phyloP scores from a whole-genome alignment of 2,113 vertebrate species.

The Mobula hypostoma region DNA sequence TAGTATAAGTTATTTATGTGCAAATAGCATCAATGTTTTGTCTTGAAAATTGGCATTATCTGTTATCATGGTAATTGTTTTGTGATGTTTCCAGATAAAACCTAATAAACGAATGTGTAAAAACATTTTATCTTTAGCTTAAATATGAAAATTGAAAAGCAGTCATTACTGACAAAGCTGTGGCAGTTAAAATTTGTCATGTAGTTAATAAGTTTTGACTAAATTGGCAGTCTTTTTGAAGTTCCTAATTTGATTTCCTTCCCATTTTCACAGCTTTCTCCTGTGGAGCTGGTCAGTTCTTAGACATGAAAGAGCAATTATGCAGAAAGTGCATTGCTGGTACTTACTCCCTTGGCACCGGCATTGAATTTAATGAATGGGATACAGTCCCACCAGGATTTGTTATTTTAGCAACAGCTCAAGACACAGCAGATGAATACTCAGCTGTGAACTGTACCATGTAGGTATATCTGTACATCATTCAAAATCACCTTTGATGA shows the following conservation, averaged over 20 bases:
- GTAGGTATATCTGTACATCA: conserved; percentile 55
- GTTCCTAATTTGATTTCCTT: neutral
- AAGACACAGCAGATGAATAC: conserved; percentile 48
- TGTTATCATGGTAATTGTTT: neutral
- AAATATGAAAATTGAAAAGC: neutral
- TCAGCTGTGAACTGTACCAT: conserved; percentile 64
- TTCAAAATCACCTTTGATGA: neutral
- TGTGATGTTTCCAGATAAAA: neutral
- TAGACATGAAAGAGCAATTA: conserved; percentile 82
- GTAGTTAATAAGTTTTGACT: neutral
- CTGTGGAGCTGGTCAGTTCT: conserved; percentile 81
- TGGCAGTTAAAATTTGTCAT: neutral
- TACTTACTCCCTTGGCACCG: conserved; percentile 84
- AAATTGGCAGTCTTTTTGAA: neutral
- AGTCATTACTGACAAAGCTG: neutral
- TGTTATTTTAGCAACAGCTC: conserved; percentile 59
- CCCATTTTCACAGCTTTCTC: conserved; percentile 70
- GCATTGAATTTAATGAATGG: conserved; percentile 82
- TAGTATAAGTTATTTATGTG: neutral
- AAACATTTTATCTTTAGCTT: neutral
- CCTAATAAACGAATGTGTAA: neutral
- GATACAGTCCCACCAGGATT: conserved; percentile 78
- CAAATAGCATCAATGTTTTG: neutral
- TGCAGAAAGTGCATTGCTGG: conserved; percentile 75
- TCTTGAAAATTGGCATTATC: neutral